Base-by-base conservation (phyloP, 1,140 invertebrate genomes). In the Penaeus vannamei region DNA sequence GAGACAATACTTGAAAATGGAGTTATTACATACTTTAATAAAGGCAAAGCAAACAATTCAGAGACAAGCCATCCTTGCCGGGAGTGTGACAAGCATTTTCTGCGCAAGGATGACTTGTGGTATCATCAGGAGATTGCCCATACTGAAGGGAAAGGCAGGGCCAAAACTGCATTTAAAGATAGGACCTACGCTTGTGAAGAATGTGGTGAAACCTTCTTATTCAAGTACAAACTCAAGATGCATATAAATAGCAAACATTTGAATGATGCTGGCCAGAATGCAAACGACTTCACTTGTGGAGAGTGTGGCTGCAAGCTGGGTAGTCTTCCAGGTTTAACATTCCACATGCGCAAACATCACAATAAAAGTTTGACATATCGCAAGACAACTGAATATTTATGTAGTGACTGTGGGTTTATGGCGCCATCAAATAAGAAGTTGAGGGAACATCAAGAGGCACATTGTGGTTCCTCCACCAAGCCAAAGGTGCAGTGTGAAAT, bases 311-410 rank as follows among this genome's bases (percentile, higher is more conserved):
- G 89, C 36, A 91, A 91, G 66, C 53, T 91, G 42, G 91, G 91
- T 23, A 91, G 91, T 84, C 80, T 91, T 23, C 91, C 91, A 32
- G 91, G 91, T 61, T 83, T 91, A 53, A 91, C 91, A 59, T 91
- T 91, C 89, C 91, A 91, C 62, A 91, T 91, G 91, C 77, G 91
- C n/a, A 91, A 91, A 61, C 91, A 91, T 69, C 91, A 91, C 62
- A 89, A 91, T 85, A 91, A 91, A 79, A 87, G 87, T 60, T 85
- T 91, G 26, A 90, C 89, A 8, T 91, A 91, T 36, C 89, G 89
- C 32, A 91, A 91, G 61, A 90, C 82, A 14, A 89, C 91, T 26
- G 91, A 91, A 61, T 91, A 90, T 72, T 62, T 91, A 61, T 91
- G 91, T 69, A 91, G 85, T 88, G 91, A 91, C 66, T 91, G 91